Evolutionary conservation across 1,140 invertebrate genomes (phyloP), one percentile per base, ranked within the genome.

Genomic region (Brachionus paranguensis): DNA sequence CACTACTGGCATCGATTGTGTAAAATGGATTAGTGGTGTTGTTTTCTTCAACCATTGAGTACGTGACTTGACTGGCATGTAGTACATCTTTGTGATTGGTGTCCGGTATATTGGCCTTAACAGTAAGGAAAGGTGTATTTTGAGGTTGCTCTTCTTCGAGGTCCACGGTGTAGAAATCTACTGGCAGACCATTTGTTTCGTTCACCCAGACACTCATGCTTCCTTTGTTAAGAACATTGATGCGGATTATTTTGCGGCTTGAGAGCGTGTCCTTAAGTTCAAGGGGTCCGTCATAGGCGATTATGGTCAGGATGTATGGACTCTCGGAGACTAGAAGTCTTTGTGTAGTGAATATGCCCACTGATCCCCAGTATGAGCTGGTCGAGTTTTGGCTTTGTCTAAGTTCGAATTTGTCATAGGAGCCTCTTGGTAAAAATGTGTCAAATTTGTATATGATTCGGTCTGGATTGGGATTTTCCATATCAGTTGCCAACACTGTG

Each of bases 141-240:
- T 43, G 11, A 1, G 53, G 53, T 12, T 24, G 24, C 37, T 81
- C 64, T 68, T 81, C 78, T 41, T 81, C 64, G 1, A 81, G n/a
- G 12, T 81, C 20, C 4, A 68, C 41, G 1, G 37, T 24, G 60
- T 81, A 81, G 64, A 64, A 68, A 64, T 68, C 64, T 12, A 81
- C 78, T 20, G 78, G 78, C 14, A 45, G 33, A 64, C 78, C 78
- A 64, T 24, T 81, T 11, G 53, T 68, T 29, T 64, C 50, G 24
- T 81, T 68, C 4, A 68, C 27, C 78, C 78, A 81, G 24, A 81
- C 78, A 45, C 50, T 64, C 78, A 81, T 68, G 53, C 78, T 81
- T 24, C 78, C 78, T 60, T 60, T 68, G 37, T 81, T 81, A 0
- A 81, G 27, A 14, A 81, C 78, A 81, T 64, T 45, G 12, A 81